phyloP scores from a whole-genome alignment of 2,888 invertebrate species.

The Hymenopus coronatus region DNA sequence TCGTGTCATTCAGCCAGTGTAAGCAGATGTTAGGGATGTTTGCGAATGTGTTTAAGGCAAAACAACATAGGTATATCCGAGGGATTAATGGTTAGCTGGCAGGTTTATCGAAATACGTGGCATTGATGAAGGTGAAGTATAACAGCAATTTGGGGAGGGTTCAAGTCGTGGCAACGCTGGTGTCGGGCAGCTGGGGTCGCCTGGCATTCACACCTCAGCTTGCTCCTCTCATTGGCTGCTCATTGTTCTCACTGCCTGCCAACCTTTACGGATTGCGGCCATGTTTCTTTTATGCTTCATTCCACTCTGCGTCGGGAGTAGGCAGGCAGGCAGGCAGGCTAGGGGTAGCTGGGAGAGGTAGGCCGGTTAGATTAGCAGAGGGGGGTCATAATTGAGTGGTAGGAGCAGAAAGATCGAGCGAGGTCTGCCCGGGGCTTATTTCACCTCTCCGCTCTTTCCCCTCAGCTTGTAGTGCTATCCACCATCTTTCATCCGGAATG shows the following conservation, averaged over 20 bases:
- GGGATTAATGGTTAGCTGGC: not conserved
- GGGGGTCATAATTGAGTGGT: constrained; percentile 11
- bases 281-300: not conserved
- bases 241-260: not conserved
- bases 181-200: not conserved
- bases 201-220: constrained; percentile 17
- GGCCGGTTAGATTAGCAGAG: not conserved
- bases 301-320: not conserved
- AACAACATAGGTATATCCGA: too few species aligned
- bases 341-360: not conserved
- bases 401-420: constrained; percentile 4
- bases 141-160: not conserved
- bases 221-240: constrained; percentile 14
- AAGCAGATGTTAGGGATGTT: too few species aligned
- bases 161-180: constrained; percentile 6
- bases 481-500: not conserved
- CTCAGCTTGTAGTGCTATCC: not conserved
- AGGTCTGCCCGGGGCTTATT: constrained; percentile 8
- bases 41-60: too few species aligned
- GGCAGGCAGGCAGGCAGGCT: not conserved
- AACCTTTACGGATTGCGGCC: not conserved
- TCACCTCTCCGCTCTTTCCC: not conserved
- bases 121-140: not conserved
- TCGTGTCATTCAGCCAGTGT: too few species aligned
- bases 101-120: not conserved